Evolutionary conservation across 2,888 invertebrate genomes (phyloP).

Genomic region (Tachina fera): DNA sequence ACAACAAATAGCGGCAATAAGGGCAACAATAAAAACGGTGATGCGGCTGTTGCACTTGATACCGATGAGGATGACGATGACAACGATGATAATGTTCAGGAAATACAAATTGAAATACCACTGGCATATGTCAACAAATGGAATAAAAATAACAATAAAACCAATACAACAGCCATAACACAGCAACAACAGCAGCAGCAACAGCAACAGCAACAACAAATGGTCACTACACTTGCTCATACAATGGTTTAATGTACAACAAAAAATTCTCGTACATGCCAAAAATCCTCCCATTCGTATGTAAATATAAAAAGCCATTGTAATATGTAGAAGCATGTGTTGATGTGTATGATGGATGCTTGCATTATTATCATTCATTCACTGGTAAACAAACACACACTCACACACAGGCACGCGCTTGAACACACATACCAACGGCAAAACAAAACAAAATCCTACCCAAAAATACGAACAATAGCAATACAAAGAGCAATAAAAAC

Average conservation of each 20-base stretch:
- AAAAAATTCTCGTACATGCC: conserved; percentile 25
- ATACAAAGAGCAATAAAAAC: conserved; percentile 32
- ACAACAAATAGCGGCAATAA: conserved; percentile 15
- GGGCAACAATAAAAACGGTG: conserved; percentile 1
- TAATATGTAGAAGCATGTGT: not conserved
- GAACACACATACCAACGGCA: not conserved
- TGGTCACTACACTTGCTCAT: conserved; percentile 73
- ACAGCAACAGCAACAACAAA: conserved; percentile 54
- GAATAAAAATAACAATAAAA: conserved; percentile 80
- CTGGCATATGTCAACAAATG: conserved; percentile 80
- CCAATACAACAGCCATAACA: conserved; percentile 60
- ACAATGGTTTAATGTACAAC: conserved; percentile 76
- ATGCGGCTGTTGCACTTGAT: conserved; percentile 4
- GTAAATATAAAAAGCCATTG: conserved; percentile 6
- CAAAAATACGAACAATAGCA: conserved; percentile 22
- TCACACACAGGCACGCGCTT: not conserved
- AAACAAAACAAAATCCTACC: conserved; percentile 25
- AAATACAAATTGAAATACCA: conserved; percentile 80
- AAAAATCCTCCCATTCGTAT: conserved; percentile 9
- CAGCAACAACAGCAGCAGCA: conserved; percentile 54
- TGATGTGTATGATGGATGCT: conserved; percentile 17
- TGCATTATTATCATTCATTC: conserved; percentile 3
- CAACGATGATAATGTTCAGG: conserved; percentile 77
- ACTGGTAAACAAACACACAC: not conserved
- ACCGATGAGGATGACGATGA: conserved; percentile 40